Evolutionary conservation across 2,888 invertebrate species (phyloP).

Genomic region (Acleris emargana): DNA sequence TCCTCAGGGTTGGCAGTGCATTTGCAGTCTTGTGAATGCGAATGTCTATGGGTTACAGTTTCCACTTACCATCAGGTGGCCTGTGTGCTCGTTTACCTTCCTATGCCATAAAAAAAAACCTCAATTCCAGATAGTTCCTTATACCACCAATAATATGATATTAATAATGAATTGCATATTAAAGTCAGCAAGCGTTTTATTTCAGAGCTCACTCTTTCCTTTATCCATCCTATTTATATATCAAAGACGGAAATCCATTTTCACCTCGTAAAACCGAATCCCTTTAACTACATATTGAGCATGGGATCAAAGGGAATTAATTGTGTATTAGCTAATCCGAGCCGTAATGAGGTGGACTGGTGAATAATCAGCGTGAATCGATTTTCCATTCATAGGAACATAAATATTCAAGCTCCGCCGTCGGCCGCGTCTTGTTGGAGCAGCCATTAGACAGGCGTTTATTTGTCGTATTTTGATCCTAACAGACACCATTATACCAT

Average conservation of each 20-base stretch:
- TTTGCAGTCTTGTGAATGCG: too few species aligned
- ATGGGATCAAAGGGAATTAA: constrained; percentile 45
- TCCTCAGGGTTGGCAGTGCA: too few species aligned
- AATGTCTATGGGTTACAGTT: too few species aligned
- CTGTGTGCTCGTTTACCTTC: too few species aligned
- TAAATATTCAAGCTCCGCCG: constrained; percentile 24
- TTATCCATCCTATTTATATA: too few species aligned
- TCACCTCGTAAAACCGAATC: constrained; percentile 33
- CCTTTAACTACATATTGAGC: constrained; percentile 31
- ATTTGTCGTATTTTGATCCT: constrained; percentile 18
- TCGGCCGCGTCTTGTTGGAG: constrained; percentile 3
- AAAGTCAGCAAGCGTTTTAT: too few species aligned
- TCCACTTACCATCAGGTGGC: too few species aligned
- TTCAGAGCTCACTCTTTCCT: too few species aligned
- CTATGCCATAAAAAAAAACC: too few species aligned
- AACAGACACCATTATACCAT: background rate
- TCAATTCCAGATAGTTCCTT: too few species aligned
- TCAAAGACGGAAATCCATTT: constrained; percentile 7
- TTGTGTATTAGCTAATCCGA: constrained; percentile 51
- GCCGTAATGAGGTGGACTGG: constrained; percentile 52
- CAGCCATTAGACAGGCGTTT: constrained; percentile 17
- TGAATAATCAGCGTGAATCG: constrained; percentile 50
- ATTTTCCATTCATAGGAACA: constrained; percentile 41
- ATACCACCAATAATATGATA: too few species aligned
- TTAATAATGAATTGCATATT: too few species aligned